A percentile compares a stretch with the other conserved stretches of the same genome.
These are phyloP conservation scores for Eupsilia transversa DNA, from an alignment of 2,888 invertebrate species.

Conservation along the genomic window DNA sequence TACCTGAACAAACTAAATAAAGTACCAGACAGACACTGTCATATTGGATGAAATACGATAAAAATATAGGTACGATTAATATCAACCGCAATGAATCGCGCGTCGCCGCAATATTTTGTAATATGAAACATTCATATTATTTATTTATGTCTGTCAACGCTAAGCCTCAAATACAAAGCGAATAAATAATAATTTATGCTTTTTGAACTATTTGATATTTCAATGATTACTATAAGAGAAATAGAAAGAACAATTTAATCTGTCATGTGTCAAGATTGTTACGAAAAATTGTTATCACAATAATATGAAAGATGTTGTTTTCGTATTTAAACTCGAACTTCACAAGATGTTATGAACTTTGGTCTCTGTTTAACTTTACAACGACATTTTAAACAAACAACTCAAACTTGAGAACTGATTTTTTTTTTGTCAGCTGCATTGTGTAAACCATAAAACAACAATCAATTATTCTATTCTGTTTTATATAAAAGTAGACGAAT, in stretches of 20 bases:
- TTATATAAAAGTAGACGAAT: background rate
- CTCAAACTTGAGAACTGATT: background rate
- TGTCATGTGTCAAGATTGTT: background rate
- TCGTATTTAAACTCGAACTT: background rate
- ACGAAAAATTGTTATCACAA: too few relatives aligned
- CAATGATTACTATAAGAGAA: background rate
- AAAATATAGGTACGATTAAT: slow-evolving; percentile 25
- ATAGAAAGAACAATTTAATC: slow-evolving; percentile 3
- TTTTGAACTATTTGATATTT: slow-evolving; percentile 5
- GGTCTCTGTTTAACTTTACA: background rate
- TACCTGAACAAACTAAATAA: background rate
- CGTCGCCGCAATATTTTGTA: slow-evolving; percentile 40
- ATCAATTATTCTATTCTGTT: too few relatives aligned
- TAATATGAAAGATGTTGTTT: background rate
- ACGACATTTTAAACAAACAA: background rate
- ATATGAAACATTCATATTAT: slow-evolving; percentile 24
- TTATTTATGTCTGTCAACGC: slow-evolving; percentile 30
- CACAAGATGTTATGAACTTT: too few relatives aligned
- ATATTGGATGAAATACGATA: slow-evolving; percentile 11
- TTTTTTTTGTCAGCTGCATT: background rate
- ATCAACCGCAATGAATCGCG: slow-evolving; percentile 26
- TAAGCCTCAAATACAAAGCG: slow-evolving; percentile 21
- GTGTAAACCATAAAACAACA: too few relatives aligned
- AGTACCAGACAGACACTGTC: background rate
- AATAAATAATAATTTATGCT: slow-evolving; percentile 16